Conservation (phyloP, 2,888 invertebrate species). For the Gibbula magus region DNA sequence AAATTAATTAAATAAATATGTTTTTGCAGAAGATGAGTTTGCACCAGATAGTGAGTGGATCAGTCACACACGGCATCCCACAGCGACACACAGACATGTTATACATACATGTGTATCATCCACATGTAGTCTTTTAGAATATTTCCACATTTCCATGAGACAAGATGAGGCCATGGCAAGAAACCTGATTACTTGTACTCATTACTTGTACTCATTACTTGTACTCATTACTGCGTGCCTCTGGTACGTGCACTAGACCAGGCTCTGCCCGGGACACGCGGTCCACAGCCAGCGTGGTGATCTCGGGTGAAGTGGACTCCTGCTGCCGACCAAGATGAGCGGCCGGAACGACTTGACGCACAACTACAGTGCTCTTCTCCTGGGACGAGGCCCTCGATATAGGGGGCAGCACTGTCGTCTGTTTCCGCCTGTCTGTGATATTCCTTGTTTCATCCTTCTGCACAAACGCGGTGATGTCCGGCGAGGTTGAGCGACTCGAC, state of each 20-base stretch:
- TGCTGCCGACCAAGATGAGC: background rate
- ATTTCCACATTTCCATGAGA: too few species aligned
- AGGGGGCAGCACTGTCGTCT: conserved; percentile 56
- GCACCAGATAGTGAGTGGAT: too few species aligned
- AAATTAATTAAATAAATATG: background rate
- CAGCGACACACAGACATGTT: too few species aligned
- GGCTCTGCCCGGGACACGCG: conserved; percentile 52
- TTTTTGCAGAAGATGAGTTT: too few species aligned
- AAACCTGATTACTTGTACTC: too few species aligned
- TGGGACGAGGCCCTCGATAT: conserved; percentile 10
- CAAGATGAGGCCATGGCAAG: too few species aligned
- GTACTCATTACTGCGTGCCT: conserved; percentile 64
- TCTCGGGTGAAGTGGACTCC: conserved; percentile 35
- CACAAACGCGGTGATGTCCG: conserved; percentile 59
- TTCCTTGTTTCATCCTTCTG: conserved; percentile 42
- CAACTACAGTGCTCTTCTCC: conserved; percentile 35
- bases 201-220: too few species aligned
- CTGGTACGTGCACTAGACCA: conserved; percentile 55
- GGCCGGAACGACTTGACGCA: conserved; percentile 52
- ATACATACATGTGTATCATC: too few species aligned
- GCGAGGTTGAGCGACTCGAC: conserved; percentile 55
- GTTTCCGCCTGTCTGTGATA: conserved; percentile 41
- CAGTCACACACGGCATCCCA: too few species aligned
- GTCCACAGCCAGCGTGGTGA: conserved; percentile 64
- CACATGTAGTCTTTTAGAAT: too few species aligned